Evolutionary conservation across 2,797 vertebrate species (phyloP).

Genomic region (Myotis myotis): DNA sequence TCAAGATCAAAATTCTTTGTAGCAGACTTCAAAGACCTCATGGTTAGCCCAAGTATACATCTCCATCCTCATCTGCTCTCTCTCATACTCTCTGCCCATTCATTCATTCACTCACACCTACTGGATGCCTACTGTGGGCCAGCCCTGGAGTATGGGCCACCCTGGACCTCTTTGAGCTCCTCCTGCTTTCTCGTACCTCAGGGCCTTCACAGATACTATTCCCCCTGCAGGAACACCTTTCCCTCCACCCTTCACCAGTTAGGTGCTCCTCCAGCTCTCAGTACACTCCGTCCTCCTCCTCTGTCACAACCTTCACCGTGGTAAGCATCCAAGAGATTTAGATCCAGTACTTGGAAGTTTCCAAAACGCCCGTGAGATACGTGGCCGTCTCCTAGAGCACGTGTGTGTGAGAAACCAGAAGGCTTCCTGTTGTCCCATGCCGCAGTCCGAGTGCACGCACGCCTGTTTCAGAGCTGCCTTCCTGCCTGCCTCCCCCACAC

Average conservation of each 20-base stretch:
- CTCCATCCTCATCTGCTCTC: not conserved
- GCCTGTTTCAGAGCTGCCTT: not conserved
- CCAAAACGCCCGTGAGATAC: not conserved
- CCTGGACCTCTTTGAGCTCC: not conserved
- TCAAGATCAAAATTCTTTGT: not conserved
- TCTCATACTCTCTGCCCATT: not conserved
- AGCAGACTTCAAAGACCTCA: not conserved
- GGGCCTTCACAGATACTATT: not conserved
- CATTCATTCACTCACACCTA: no score
- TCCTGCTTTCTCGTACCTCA: not conserved
- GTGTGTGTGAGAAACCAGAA: not conserved
- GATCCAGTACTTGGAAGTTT: not conserved
- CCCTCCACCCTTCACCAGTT: not conserved
- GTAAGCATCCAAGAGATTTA: not conserved
- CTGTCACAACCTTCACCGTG: not conserved
- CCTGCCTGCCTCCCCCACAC: not conserved
- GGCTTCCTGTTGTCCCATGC: no score
- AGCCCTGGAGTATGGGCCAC: not conserved
- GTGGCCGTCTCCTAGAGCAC: not conserved
- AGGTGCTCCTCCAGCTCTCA: not conserved
- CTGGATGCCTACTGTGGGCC: not conserved
- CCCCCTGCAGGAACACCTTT: not conserved
- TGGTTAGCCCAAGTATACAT: not conserved
- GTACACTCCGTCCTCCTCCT: not conserved
- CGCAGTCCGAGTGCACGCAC: fast-evolving